Evolutionary conservation across 2,797 vertebrate species (phyloP).

Genomic region (Jordanella pulchra): DNA sequence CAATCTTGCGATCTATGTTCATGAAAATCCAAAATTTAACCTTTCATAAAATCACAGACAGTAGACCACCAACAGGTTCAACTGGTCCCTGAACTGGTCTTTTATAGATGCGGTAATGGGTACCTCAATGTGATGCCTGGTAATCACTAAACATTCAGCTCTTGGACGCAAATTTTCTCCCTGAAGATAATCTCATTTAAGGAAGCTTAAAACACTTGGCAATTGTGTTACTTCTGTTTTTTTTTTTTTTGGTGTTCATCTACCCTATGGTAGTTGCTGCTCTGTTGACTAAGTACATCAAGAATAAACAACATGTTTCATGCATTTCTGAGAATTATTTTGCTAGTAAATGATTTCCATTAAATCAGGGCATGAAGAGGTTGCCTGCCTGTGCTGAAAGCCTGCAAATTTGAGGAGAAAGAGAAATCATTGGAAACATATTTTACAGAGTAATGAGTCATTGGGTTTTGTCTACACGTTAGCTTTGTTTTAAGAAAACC

Average conservation of each 20-base stretch:
- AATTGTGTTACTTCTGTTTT: not conserved
- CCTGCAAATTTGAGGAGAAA: slow-evolving; percentile 11
- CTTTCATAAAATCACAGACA: no score
- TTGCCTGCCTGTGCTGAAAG: slow-evolving; percentile 15
- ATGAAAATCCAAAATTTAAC: not conserved
- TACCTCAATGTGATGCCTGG: not conserved
- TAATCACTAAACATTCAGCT: not conserved
- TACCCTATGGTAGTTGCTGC: not conserved
- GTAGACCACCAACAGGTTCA: no score
- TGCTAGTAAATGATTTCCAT: slow-evolving; percentile 11
- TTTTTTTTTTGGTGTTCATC: not conserved
- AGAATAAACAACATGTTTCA: not conserved
- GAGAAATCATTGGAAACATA: slow-evolving; percentile 7
- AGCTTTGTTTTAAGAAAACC: slow-evolving; percentile 19
- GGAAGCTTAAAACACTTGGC: not conserved
- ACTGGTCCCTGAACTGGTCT: not conserved
- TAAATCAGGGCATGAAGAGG: not conserved
- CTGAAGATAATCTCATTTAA: not conserved
- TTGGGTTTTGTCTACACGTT: slow-evolving; percentile 8
- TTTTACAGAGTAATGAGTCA: slow-evolving; percentile 28
- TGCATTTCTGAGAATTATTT: slow-evolving; percentile 9
- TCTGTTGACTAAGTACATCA: slow-evolving; percentile 4
- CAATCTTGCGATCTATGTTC: not conserved
- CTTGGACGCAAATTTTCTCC: not conserved
- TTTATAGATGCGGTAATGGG: not conserved